Conservation (phyloP, 1,140 invertebrate genomes). For the Olivierus martensii region DNA sequence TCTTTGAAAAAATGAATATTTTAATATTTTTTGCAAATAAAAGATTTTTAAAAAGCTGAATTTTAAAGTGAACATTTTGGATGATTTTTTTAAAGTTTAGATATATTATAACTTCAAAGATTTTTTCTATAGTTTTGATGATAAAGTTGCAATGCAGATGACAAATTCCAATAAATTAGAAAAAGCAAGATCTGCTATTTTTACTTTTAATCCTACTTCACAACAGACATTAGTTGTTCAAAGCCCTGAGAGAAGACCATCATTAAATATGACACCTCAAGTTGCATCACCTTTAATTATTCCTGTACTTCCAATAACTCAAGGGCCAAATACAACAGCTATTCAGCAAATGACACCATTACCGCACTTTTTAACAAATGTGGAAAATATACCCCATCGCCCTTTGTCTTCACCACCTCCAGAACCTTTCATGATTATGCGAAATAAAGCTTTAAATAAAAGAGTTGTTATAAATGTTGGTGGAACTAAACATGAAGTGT, state of each 20-base stretch:
- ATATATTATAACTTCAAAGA: too few species aligned
- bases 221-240: slow-evolving; percentile 11
- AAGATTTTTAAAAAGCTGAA: too few species aligned
- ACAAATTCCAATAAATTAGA: slow-evolving; percentile 16
- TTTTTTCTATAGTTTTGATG: too few species aligned
- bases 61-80: too few species aligned
- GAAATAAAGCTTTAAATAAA: slow-evolving; percentile 75
- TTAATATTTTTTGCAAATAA: too few species aligned
- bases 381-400: slow-evolving; percentile 36
- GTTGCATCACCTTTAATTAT: too few species aligned
- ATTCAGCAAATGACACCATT: too few species aligned
- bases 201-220: slow-evolving; percentile 12
- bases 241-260: slow-evolving; percentile 6
- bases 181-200: slow-evolving; percentile 17
- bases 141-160: slow-evolving; percentile 9
- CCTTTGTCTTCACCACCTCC: slow-evolving; percentile 68
- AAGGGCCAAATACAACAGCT: too few species aligned
- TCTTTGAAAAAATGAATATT: too few species aligned
- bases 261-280: slow-evolving; percentile 13
- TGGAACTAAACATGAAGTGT: slow-evolving; percentile 78
- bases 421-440: slow-evolving; percentile 88
- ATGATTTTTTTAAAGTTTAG: too few species aligned
- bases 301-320: too few species aligned
- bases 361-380: not conserved
- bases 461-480: slow-evolving; percentile 92